phyloP scores from a whole-genome alignment of 2,797 vertebrate species.

The Toxotes lorentzi region DNA sequence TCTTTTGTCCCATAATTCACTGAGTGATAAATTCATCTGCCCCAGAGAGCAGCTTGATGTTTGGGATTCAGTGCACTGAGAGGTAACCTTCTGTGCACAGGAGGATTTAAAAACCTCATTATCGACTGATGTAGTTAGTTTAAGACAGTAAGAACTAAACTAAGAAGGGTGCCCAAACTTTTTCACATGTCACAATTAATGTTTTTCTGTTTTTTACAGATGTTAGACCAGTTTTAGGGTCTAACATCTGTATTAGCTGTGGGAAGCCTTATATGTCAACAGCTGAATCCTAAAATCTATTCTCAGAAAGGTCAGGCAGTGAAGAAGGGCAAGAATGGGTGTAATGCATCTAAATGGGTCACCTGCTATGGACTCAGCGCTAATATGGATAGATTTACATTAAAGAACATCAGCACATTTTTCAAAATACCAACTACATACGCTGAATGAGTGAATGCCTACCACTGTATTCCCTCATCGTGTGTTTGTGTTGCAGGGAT shows the following conservation, averaged over 20 bases:
- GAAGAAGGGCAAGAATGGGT: neutral
- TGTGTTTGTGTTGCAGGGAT: constrained; percentile 82
- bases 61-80: no score
- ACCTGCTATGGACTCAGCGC: neutral
- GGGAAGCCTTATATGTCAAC: neutral
- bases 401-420: neutral
- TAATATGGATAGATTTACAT: neutral
- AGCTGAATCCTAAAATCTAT: neutral
- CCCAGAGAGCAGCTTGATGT: no score
- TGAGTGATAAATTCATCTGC: no score
- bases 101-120: no score
- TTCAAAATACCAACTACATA: neutral
- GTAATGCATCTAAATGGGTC: neutral
- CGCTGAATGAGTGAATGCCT: neutral
- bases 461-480: no score
- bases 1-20: no score
- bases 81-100: neutral
- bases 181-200: no score
- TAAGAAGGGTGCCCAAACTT: no score
- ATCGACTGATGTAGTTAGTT: no score
- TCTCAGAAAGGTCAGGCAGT: neutral
- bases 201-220: no score
- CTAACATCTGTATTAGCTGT: neutral
- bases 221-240: neutral
- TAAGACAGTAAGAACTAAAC: no score